Base-by-base conservation (phyloP, 2,113 vertebrate species). In the Pygoscelis antarcticus region DNA sequence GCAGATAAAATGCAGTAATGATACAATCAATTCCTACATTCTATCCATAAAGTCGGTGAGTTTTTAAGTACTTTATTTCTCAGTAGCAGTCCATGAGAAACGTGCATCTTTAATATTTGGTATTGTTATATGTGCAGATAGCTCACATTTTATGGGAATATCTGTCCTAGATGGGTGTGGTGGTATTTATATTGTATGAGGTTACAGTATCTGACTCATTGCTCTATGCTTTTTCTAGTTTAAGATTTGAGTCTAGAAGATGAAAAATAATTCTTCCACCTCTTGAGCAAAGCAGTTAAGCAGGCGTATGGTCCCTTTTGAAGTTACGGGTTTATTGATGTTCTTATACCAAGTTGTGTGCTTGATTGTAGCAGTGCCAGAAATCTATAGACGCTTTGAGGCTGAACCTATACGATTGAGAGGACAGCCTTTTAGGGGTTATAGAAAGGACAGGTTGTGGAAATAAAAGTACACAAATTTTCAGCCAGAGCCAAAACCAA, bases 21-120 rank as follows among this genome's bases (percentile, higher is more conserved):
- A 74, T 66, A 9, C 55, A 66, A 32, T 79, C 74, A 76, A 58
- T 85, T 90, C 34, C 62, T 81, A 58, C 34, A 14, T 57, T 79
- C 61, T 32, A 74, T 76, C 54, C 40, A 13, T 87, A 42, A 94
- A 95, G 54, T 38, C 5, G 2, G 46, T 81, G 65, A 76, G 36
- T 30, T 84, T 70, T 90, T 69, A 95, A 71, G 70, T 72, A 71
- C 57, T 36, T 75, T 64, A 69, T 94, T 92, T 95, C 83, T 89
- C 54, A 80, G 54, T 82, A 61, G 77, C 38, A 55, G 46, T 79
- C 92, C 22, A 26, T 44, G 57, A 85, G 82, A 87, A 76, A 69
- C 0, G 0, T 80, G 27, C n/a, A 25, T 77, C 57, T 92, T 62
- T 82, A 71, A 13, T 95, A 58, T 66, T 86, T 55, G 52, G 7